Conservation (phyloP, 2,797 vertebrate genomes). For the Fistularia commersonii region DNA sequence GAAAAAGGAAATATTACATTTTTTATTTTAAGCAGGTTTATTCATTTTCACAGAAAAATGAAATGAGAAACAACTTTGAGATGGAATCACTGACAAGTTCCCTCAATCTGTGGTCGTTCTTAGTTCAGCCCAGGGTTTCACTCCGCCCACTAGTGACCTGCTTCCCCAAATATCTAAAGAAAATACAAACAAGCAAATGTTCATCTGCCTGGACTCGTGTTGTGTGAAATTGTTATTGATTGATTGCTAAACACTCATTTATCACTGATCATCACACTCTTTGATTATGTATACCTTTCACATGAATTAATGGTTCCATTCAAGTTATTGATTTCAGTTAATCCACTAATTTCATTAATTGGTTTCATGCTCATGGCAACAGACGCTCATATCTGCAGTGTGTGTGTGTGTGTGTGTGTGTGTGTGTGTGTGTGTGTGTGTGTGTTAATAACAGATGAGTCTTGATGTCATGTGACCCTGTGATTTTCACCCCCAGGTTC, state of each 20-base stretch:
- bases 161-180: too few species aligned
- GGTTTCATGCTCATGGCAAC: conserved; percentile 8
- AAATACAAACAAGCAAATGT: too few species aligned
- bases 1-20: too few species aligned
- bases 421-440: background rate
- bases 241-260: conserved; percentile 52
- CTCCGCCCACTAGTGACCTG: too few species aligned
- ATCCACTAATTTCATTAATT: conserved; percentile 24
- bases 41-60: too few species aligned
- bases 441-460: too few species aligned
- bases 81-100: too few species aligned
- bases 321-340: conserved; percentile 43
- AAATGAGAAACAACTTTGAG: too few species aligned
- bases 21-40: conserved; percentile 42
- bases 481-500: conserved; percentile 42
- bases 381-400: background rate
- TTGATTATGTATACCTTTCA: conserved; percentile 55
- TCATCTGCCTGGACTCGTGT: conserved; percentile 9
- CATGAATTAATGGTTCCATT: conserved; percentile 49
- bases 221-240: conserved; percentile 34
- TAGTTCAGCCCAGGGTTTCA: too few species aligned
- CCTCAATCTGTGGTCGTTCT: too few species aligned
- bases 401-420: conserved; percentile 1
- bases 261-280: conserved; percentile 50
- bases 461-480: conserved; percentile 9